Conservation (phyloP, 2,888 invertebrate species). For the Cosmia trapezina region DNA sequence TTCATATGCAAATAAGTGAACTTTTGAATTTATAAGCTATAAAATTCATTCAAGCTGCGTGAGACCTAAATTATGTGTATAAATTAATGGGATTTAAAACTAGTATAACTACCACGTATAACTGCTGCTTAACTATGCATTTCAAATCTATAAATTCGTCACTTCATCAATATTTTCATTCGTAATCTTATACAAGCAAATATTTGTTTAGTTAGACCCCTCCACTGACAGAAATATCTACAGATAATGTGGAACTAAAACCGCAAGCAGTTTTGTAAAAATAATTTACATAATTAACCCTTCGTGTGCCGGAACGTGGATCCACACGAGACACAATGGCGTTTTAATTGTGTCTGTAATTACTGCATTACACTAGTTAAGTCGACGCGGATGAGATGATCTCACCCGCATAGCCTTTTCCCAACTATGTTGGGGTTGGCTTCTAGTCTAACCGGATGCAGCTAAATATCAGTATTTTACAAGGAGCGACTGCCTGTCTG, state of each 20-base stretch:
- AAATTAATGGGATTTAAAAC: slow-evolving; percentile 16
- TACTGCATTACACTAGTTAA: too few species aligned
- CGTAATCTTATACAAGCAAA: background rate
- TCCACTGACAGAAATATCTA: too few species aligned
- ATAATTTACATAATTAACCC: too few species aligned
- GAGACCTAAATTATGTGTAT: slow-evolving; percentile 41
- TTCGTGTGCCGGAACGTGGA: too few species aligned
- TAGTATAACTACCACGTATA: background rate
- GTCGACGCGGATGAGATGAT: too few species aligned
- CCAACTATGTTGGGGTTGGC: too few species aligned
- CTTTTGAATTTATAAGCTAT: slow-evolving; percentile 53
- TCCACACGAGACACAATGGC: too few species aligned
- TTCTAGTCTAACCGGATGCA: too few species aligned
- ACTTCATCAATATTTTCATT: background rate
- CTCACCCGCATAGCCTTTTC: too few species aligned
- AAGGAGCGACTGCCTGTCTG: background rate
- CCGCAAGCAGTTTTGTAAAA: background rate
- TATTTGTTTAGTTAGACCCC: background rate
- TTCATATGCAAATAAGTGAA: slow-evolving; percentile 56
- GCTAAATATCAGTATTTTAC: too few species aligned
- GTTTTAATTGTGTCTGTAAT: too few species aligned
- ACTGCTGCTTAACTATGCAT: background rate
- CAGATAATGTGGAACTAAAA: background rate
- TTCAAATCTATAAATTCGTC: slow-evolving; percentile 2
- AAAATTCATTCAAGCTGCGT: slow-evolving; percentile 41